Percentiles rank a stretch among this genome's conserved stretches.
These are phyloP conservation scores for Caracal caracal DNA, from an alignment of 2,113 vertebrate species.

Conservation along the genomic window DNA sequence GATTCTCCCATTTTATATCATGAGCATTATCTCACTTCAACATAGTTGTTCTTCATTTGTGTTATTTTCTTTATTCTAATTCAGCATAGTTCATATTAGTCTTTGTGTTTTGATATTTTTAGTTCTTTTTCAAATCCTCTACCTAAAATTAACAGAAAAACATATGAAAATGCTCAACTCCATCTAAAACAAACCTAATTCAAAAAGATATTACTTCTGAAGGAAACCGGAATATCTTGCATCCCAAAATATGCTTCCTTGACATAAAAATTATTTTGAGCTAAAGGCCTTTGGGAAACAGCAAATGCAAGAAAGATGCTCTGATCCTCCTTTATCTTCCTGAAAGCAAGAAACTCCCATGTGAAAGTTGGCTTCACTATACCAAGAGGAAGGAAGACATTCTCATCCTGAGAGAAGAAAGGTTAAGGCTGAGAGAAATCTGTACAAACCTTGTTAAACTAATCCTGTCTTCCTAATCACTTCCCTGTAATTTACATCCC, in stretches of 20 bases:
- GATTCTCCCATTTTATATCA: neutral
- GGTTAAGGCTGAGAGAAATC: neutral
- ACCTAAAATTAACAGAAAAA: neutral
- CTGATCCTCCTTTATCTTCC: neutral
- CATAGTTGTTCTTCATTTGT: neutral
- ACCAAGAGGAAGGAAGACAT: neutral
- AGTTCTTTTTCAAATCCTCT: neutral
- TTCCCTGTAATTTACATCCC: neutral
- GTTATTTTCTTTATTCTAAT: slow-evolving; percentile 23
- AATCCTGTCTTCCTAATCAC: neutral
- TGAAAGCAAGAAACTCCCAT: neutral
- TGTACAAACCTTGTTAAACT: neutral
- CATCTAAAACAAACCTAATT: neutral
- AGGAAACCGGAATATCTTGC: neutral
- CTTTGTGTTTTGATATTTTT: neutral
- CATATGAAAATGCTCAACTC: neutral
- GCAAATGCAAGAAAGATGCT: neutral
- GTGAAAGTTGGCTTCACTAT: neutral
- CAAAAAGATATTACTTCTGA: neutral
- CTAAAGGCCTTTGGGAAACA: neutral
- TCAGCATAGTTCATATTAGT: neutral
- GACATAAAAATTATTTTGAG: neutral
- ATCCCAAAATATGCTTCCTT: neutral
- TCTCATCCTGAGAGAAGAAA: neutral
- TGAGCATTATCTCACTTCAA: neutral